Conservation (phyloP, 2,113 vertebrate genomes). For the Macquaria australasica region DNA sequence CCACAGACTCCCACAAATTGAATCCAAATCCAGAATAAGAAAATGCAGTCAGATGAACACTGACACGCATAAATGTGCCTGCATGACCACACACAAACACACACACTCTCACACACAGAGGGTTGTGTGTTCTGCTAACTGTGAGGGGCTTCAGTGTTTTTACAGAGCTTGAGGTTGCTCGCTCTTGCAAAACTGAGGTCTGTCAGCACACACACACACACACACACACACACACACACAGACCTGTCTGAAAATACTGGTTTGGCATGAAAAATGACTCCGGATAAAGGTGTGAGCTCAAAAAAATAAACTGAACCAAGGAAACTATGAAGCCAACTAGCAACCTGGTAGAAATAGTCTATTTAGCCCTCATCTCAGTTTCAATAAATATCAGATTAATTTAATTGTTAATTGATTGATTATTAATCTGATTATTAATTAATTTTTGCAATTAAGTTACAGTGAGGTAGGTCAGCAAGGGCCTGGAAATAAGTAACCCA, state of each 20-base stretch:
- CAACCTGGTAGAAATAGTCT: not conserved
- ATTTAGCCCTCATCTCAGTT: not conserved
- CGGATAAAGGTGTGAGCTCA: not conserved
- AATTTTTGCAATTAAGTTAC: not conserved
- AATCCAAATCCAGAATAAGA: not conserved
- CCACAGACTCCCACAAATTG: not conserved
- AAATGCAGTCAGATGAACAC: not conserved
- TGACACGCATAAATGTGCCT: conserved; percentile 1
- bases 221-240: conserved; percentile 2
- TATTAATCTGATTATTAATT: not conserved
- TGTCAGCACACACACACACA: not conserved
- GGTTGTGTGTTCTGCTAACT: conserved; percentile 38
- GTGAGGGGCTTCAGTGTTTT: conserved; percentile 36
- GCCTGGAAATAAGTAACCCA: conserved; percentile 33
- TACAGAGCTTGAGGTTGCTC: conserved; percentile 15
- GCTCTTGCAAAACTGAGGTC: conserved; percentile 13
- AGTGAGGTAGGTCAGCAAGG: not conserved
- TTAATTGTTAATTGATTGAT: not conserved
- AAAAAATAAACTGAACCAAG: not conserved
- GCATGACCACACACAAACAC: conserved; percentile 10
- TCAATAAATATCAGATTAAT: not conserved
- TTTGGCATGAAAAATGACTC: not conserved
- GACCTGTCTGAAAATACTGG: not conserved
- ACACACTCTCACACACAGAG: conserved; percentile 23
- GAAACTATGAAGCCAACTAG: not conserved